Base-by-base conservation (phyloP, 2,113 vertebrate species). In the Patagioenas fasciata region DNA sequence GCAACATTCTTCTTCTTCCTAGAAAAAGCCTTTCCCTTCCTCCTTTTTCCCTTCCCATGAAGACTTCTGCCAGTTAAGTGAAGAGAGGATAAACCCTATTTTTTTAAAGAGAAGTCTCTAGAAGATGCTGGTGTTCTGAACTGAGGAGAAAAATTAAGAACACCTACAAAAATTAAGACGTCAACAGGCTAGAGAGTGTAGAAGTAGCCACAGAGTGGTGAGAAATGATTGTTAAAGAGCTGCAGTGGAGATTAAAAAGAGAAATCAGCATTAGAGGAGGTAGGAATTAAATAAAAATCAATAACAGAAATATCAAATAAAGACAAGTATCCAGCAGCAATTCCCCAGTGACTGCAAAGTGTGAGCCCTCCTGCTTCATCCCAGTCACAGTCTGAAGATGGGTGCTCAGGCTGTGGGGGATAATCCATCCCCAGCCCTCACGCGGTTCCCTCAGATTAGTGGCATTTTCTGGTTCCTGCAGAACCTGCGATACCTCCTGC, bases 401-500 rank as follows among this genome's bases (percentile, higher is more conserved):
- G 20, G 8, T 50, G 18, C 23, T 74, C 74, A 88, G 24, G 23
- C 18, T 82, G 8, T 15, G 11, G 7, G 36, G 42, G 21, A 67
- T n/a, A 21, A 57, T 48, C 40, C 29, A 25, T 23, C 10, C 31
- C 32, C 58, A 84, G 10, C 6, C 23, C 28, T 82, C 36, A 74
- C 31, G 62, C 16, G 36, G 2, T 5, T 60, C 10, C 12, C 14
- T 69, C 58, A 32, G 15, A 38, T 38, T 44, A 48, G 47, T 20
- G 44, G 10, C 26, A 47, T 65, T 18, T 90, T 80, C 48, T 48
- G 44, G 40, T 57, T 65, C 44, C 26, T 0, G 1, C 19, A 38
- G 32, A 67, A 32, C 26, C 54, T 44, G 38, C 0, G 0, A 5
- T 34, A 57, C 11, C 16, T 75, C 17, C 19, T 1, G 6, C 29